These are phyloP conservation scores for Galagoides demidoff DNA, from an alignment of 2,797 vertebrate genomes.

Conservation along the genomic window DNA sequence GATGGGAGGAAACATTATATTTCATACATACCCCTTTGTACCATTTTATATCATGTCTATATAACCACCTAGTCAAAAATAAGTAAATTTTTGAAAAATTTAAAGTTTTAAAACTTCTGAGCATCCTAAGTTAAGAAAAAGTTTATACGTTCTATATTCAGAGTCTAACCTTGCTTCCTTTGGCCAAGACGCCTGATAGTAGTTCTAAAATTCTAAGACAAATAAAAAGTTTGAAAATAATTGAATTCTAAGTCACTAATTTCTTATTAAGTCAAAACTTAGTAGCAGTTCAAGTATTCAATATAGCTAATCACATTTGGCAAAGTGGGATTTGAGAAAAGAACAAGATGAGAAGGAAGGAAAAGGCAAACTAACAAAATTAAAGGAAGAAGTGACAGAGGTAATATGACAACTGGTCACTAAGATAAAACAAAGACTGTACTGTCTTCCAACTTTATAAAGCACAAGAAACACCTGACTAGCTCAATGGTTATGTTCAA, in stretches of 20 bases:
- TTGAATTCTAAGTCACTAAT: conserved; percentile 27
- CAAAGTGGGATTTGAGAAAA: not conserved
- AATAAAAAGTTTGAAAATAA: conserved; percentile 45
- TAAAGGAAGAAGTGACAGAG: not conserved
- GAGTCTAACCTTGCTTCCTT: conserved; percentile 11
- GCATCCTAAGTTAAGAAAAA: not conserved
- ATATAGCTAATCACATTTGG: not conserved
- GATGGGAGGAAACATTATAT: not conserved
- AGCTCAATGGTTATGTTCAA: not conserved
- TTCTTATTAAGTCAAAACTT: conserved; percentile 26
- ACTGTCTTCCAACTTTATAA: not conserved
- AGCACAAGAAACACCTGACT: not conserved
- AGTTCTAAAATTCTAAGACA: conserved; percentile 47
- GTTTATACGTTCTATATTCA: conserved; percentile 29
- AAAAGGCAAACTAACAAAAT: not conserved
- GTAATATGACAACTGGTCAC: not conserved
- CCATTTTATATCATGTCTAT: not conserved
- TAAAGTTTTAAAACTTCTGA: conserved; percentile 19
- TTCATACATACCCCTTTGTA: not conserved
- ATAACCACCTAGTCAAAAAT: not conserved
- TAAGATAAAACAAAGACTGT: not conserved
- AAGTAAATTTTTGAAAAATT: not conserved
- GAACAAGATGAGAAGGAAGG: not conserved
- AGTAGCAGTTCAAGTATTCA: not conserved
- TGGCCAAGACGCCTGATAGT: not conserved